Conservation (phyloP, 23 tunicate species). For the Ascidia mentula region DNA sequence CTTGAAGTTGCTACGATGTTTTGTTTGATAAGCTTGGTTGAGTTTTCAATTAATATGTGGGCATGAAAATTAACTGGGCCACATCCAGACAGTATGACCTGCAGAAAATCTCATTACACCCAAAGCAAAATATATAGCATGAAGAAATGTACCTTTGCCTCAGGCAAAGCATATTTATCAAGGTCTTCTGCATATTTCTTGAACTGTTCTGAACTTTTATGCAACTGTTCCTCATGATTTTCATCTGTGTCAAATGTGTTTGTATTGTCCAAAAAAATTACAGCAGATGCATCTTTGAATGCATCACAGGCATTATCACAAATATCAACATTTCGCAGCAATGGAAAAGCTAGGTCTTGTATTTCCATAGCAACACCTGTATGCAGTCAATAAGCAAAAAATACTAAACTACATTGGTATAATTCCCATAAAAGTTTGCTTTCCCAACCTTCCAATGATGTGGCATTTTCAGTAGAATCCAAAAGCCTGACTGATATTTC, state of each 20-base stretch:
- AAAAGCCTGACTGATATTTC: constrained; percentile 57
- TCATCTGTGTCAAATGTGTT: neutral
- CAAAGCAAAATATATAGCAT: neutral
- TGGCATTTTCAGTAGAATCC: neutral
- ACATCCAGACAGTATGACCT: constrained; percentile 78
- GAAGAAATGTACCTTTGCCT: constrained; percentile 38
- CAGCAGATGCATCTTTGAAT: constrained; percentile 49
- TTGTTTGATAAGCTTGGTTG: constrained; percentile 58
- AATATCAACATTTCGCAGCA: constrained; percentile 32
- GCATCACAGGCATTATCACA: constrained; percentile 34
- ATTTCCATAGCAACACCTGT: constrained; percentile 81
- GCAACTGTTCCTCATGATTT: constrained; percentile 16
- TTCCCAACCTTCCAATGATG: constrained; percentile 23
- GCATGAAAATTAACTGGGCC: constrained; percentile 77
- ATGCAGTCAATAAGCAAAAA: neutral
- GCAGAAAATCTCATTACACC: neutral
- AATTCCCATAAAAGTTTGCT: neutral
- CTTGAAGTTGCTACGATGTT: constrained; percentile 77
- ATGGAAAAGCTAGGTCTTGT: constrained; percentile 66
- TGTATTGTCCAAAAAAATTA: constrained; percentile 52
- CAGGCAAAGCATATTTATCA: constrained; percentile 37
- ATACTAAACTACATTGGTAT: neutral
- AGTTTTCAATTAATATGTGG: constrained; percentile 45
- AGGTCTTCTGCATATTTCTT: constrained; percentile 48
- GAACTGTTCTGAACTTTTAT: constrained; percentile 31